Conservation (phyloP, 2,113 vertebrate genomes). For the Rhinichthys klamathensis region DNA sequence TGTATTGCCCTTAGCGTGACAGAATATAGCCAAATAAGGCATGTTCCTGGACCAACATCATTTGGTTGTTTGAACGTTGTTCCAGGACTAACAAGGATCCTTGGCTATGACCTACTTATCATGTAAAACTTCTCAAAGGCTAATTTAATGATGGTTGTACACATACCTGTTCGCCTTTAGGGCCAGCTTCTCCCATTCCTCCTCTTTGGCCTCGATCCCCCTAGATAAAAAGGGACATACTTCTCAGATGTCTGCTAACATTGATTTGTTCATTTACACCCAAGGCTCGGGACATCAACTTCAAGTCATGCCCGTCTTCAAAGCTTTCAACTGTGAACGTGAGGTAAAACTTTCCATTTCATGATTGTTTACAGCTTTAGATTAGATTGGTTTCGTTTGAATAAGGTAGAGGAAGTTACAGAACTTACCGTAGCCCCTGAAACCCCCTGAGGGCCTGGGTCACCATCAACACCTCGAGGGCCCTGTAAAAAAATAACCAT, state of each 20-base stretch:
- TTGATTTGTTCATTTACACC: not conserved
- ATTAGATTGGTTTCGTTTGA: not conserved
- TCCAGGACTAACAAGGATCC: not conserved
- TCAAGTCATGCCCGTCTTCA: not conserved
- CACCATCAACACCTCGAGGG: slow-evolving; percentile 88
- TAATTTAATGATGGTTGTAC: not conserved
- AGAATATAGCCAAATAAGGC: not conserved
- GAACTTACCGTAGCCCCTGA: slow-evolving; percentile 86
- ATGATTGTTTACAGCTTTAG: not conserved
- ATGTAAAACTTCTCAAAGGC: not conserved
- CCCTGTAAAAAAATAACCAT: slow-evolving; percentile 75
- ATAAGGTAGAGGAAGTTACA: not conserved
- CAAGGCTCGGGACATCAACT: slow-evolving; percentile 6
- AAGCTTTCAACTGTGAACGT: not conserved
- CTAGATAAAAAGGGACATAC: slow-evolving; percentile 68
- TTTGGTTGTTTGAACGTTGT: not conserved
- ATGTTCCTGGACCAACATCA: not conserved
- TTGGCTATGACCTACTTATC: not conserved
- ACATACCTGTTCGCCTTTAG: slow-evolving; percentile 87
- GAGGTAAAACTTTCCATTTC: not conserved
- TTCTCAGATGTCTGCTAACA: not conserved
- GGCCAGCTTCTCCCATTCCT: slow-evolving; percentile 85
- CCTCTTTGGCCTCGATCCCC: slow-evolving; percentile 92
- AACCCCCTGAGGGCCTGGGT: slow-evolving; percentile 86
- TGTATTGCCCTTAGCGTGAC: not conserved